These are phyloP conservation scores for Anodontia alba DNA, from an alignment of 2,888 invertebrate genomes.

Conservation along the genomic window DNA sequence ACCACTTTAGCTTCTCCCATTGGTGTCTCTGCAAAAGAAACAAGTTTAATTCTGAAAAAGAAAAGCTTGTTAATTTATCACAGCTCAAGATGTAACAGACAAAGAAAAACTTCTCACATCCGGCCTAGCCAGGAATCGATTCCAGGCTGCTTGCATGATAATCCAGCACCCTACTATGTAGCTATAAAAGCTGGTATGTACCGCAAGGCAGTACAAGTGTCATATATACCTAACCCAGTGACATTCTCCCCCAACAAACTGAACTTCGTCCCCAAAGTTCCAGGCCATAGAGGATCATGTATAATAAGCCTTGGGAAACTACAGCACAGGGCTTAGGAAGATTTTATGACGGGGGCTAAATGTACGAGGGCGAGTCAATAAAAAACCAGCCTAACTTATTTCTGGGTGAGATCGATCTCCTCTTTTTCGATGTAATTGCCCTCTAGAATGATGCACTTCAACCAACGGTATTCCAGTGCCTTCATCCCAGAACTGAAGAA, in stretches of 20 bases:
- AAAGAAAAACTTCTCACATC: background rate
- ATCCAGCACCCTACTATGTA: background rate
- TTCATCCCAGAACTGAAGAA: no score
- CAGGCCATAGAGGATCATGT: background rate
- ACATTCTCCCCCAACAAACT: background rate
- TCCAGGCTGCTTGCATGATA: background rate
- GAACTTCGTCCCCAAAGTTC: background rate
- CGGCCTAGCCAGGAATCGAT: background rate
- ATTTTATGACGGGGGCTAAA: background rate
- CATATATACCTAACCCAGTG: background rate
- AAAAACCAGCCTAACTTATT: no score
- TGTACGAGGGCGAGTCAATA: no score
- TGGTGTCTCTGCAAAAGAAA: background rate
- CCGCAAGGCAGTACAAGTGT: background rate
- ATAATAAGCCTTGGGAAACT: background rate
- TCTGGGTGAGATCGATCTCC: no score
- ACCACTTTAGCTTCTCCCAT: conserved; percentile 38
- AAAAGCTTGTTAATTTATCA: no score
- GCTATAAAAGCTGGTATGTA: background rate
- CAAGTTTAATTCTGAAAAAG: no score
- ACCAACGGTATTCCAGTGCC: no score
- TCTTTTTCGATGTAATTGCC: no score
- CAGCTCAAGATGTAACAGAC: no score
- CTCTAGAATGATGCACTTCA: no score
- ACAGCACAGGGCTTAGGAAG: background rate